Percentiles rank a stretch among this genome's conserved stretches.
These are phyloP conservation scores for Papilio glaucus DNA, from an alignment of 1,140 invertebrate species.

Conservation along the genomic window DNA sequence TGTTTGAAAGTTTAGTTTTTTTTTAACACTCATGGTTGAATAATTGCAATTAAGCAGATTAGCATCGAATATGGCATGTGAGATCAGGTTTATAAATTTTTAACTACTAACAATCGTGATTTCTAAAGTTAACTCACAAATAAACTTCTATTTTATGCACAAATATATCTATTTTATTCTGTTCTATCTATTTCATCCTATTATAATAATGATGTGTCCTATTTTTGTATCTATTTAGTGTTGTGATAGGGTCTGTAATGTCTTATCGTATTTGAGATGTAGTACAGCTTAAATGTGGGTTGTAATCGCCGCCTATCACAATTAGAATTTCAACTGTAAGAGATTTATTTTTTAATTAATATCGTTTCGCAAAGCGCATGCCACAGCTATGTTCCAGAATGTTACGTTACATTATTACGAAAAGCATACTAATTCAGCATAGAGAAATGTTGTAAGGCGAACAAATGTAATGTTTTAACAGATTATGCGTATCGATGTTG, in stretches of 20 bases:
- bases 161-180: too few relatives aligned
- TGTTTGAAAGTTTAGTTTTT: conserved; percentile 5
- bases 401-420: conserved; percentile 6
- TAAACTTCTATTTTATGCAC: too few relatives aligned
- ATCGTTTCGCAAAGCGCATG: too few relatives aligned
- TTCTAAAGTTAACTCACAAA: background rate
- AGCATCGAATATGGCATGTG: background rate
- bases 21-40: background rate
- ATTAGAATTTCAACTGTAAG: too few relatives aligned
- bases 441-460: background rate
- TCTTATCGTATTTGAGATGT: too few relatives aligned
- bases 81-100: background rate
- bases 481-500: conserved; percentile 5
- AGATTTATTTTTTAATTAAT: too few relatives aligned
- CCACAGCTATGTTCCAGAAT: background rate
- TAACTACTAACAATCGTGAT: background rate
- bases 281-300: too few relatives aligned
- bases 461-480: conserved; percentile 7
- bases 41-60: background rate
- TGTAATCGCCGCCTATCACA: too few relatives aligned
- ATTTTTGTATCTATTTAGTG: too few relatives aligned
- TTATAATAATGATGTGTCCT: too few relatives aligned
- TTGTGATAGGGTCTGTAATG: too few relatives aligned
- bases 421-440: background rate
- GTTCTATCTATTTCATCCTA: too few relatives aligned